Evolutionary conservation across 2,888 invertebrate species (phyloP).

Genomic region (Opisthograptis luteolata): DNA sequence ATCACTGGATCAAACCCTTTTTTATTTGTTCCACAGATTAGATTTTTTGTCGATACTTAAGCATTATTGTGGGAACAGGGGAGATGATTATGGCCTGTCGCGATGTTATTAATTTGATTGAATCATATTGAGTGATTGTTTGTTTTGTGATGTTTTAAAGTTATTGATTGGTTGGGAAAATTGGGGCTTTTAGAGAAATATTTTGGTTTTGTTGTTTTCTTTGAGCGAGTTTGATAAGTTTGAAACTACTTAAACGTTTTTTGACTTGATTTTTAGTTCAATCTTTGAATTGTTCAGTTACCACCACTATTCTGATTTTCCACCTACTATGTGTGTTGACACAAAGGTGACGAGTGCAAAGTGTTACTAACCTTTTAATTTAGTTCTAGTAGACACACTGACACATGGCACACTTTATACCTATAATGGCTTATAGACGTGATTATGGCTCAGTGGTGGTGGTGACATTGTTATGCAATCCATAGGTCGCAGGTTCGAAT

Average conservation of each 20-base stretch:
- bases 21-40: slow-evolving; percentile 67
- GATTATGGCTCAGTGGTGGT: too few relatives aligned
- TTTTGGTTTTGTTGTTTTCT: slow-evolving; percentile 1
- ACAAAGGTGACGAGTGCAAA: too few relatives aligned
- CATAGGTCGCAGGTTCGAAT: too few relatives aligned
- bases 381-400: too few relatives aligned
- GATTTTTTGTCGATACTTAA: slow-evolving; percentile 63
- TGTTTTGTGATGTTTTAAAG: slow-evolving; percentile 41
- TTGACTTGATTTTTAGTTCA: too few relatives aligned
- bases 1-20: slow-evolving; percentile 38
- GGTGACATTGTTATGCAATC: too few relatives aligned
- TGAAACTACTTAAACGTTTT: neutral
- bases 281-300: too few relatives aligned
- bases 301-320: too few relatives aligned
- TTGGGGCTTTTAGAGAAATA: slow-evolving; percentile 14
- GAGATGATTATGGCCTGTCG: slow-evolving; percentile 59
- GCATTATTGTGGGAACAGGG: slow-evolving; percentile 73
- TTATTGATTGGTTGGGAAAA: slow-evolving; percentile 33
- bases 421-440: too few relatives aligned
- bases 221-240: neutral
- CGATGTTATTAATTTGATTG: slow-evolving; percentile 70
- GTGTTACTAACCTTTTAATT: too few relatives aligned
- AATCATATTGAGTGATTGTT: slow-evolving; percentile 58
- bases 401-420: too few relatives aligned
- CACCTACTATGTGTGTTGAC: too few relatives aligned